These are phyloP conservation scores for Caenorhabditis remanei DNA, from an alignment of 1,140 invertebrate species.

Conservation along the genomic window DNA sequence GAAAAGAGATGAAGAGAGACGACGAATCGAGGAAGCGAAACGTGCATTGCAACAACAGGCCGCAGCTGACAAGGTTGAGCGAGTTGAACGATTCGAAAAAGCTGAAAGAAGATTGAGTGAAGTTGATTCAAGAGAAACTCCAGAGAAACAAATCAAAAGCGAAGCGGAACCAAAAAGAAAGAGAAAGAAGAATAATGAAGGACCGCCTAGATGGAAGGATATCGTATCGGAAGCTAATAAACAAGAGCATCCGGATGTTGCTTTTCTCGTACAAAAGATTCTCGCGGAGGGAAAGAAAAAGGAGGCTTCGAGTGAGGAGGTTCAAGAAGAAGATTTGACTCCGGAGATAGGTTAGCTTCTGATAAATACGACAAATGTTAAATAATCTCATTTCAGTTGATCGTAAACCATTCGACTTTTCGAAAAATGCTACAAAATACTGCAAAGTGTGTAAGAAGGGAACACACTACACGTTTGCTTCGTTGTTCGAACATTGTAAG, in stretches of 20 bases:
- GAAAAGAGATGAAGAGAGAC: background rate
- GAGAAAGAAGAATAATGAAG: background rate
- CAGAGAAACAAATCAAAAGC: too few relatives aligned
- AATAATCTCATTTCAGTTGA: background rate
- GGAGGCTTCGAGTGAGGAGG: slow-evolving; percentile 22
- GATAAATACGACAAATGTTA: background rate
- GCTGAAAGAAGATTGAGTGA: too few relatives aligned
- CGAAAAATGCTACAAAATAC: background rate
- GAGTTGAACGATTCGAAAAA: too few relatives aligned
- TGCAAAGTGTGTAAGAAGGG: slow-evolving; percentile 49
- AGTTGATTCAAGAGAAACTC: too few relatives aligned
- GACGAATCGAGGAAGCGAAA: background rate
- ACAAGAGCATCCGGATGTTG: background rate
- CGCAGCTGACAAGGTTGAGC: background rate
- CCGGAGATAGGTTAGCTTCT: background rate
- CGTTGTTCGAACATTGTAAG: slow-evolving; percentile 33
- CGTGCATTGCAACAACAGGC: background rate
- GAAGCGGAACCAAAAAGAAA: too few relatives aligned
- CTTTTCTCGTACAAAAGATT: background rate
- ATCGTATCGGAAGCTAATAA: background rate
- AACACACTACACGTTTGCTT: slow-evolving; percentile 7
- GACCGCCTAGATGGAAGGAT: background rate
- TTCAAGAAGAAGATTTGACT: background rate
- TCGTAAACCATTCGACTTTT: background rate
- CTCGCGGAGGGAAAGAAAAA: slow-evolving; percentile 29